A percentile compares a stretch with the other conserved stretches of the same genome.
Evolutionary conservation across 1,140 invertebrate genomes (phyloP).

Genomic region (Cydia pomonella): DNA sequence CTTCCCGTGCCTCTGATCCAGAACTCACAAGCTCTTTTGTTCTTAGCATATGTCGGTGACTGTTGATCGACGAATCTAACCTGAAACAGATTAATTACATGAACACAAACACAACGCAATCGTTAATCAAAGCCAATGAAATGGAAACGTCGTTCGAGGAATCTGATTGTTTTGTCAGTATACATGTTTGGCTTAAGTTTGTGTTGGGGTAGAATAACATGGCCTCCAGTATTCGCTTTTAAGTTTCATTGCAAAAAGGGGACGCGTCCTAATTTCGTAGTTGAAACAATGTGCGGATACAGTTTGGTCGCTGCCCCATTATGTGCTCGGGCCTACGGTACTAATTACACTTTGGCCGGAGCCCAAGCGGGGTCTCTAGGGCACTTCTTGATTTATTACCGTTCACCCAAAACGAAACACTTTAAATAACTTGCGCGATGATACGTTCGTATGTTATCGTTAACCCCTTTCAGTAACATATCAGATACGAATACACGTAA

Average conservation of each 20-base stretch:
- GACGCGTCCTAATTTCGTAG: slow-evolving; percentile 52
- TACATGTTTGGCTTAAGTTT: slow-evolving; percentile 16
- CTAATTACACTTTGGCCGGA: slow-evolving; percentile 72
- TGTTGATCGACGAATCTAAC: slow-evolving; percentile 91
- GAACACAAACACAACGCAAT: slow-evolving; percentile 36
- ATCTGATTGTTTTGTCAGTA: slow-evolving; percentile 23
- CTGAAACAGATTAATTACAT: slow-evolving; percentile 78
- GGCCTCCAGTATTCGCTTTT: slow-evolving; percentile 24
- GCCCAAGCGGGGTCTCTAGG: slow-evolving; percentile 57
- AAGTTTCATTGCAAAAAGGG: slow-evolving; percentile 32
- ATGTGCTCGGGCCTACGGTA: slow-evolving; percentile 57
- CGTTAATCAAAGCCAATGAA: slow-evolving; percentile 41
- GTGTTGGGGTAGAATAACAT: background rate
- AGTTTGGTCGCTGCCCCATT: slow-evolving; percentile 49
- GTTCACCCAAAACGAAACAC: slow-evolving; percentile 57
- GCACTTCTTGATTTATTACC: slow-evolving; percentile 65
- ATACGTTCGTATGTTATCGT: slow-evolving; percentile 44
- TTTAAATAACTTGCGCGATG: slow-evolving; percentile 58
- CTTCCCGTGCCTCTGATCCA: slow-evolving; percentile 89
- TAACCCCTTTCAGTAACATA: slow-evolving; percentile 41
- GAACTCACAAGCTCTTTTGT: slow-evolving; percentile 92
- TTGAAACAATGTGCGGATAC: slow-evolving; percentile 54
- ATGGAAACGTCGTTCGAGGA: background rate
- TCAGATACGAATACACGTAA: background rate
- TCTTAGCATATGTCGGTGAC: slow-evolving; percentile 89